Evolutionary conservation across 2,888 invertebrate genomes (phyloP).

Genomic region (Tromatobia lineatoria): DNA sequence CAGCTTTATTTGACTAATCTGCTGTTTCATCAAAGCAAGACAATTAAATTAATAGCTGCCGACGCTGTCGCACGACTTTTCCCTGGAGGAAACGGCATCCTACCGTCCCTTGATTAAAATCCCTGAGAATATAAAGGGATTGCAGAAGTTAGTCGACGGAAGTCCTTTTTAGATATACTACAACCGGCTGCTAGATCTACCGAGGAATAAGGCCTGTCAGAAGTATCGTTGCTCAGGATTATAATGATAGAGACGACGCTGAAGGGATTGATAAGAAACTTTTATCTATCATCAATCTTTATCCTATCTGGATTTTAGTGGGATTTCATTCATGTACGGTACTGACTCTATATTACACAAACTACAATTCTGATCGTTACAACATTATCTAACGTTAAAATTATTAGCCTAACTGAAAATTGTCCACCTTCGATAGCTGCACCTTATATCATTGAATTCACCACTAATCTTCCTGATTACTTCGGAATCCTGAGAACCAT

Average conservation of each 20-base stretch:
- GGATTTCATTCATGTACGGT: neutral
- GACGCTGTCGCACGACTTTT: constrained; percentile 7
- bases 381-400: too few species aligned
- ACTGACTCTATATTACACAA: too few species aligned
- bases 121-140: constrained; percentile 47
- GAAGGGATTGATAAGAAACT: neutral
- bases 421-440: too few species aligned
- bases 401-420: too few species aligned
- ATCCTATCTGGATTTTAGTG: neutral
- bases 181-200: neutral
- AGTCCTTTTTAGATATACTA: constrained; percentile 1
- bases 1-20: constrained; percentile 58
- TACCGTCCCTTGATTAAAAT: constrained; percentile 61
- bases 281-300: neutral
- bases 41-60: constrained; percentile 64
- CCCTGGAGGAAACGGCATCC: constrained; percentile 27
- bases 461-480: too few species aligned
- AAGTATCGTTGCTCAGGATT: neutral
- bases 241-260: neutral
- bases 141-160: constrained; percentile 34
- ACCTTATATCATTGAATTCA: too few species aligned
- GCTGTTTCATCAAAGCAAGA: constrained; percentile 57
- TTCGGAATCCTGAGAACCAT: too few species aligned
- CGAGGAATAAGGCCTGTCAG: neutral
- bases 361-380: too few species aligned